Evolutionary conservation across 2,113 vertebrate species (phyloP).

Genomic region (Numenius arquata): DNA sequence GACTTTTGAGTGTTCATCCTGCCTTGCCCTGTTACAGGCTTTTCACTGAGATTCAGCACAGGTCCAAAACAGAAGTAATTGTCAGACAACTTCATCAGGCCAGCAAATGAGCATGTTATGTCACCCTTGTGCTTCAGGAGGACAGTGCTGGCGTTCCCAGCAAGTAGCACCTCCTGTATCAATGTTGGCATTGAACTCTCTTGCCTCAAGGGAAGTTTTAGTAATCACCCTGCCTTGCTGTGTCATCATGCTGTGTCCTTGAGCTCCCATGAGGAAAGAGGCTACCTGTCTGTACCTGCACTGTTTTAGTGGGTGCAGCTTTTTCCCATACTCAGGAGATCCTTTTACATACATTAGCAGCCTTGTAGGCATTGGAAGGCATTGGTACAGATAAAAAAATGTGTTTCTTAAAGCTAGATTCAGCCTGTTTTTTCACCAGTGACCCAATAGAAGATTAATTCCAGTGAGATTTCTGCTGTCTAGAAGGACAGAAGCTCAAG

Average conservation of each 20-base stretch:
- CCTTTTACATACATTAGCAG: not conserved
- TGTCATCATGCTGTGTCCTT: not conserved
- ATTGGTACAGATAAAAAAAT: not conserved
- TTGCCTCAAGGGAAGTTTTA: not conserved
- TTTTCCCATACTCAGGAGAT: not conserved
- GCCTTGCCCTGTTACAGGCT: not conserved
- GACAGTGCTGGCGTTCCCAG: not conserved
- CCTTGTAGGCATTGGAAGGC: not conserved
- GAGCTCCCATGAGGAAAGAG: not conserved
- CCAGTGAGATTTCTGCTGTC: not conserved
- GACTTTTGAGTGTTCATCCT: not conserved
- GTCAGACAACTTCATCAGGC: not conserved
- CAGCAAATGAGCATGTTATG: rapidly evolving
- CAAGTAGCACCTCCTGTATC: rapidly evolving
- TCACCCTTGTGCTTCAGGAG: not conserved
- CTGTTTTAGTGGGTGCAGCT: not conserved
- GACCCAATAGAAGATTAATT: not conserved
- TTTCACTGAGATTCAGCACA: not conserved
- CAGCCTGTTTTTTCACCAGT: not conserved
- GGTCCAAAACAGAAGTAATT: not conserved
- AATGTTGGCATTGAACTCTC: rapidly evolving
- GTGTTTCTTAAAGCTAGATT: not conserved
- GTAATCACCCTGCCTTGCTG: not conserved
- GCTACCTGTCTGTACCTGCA: not conserved
- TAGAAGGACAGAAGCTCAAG: not conserved